Evolutionary conservation across 2,888 invertebrate genomes (phyloP).

Genomic region (Gonocerus acuteangulatus): DNA sequence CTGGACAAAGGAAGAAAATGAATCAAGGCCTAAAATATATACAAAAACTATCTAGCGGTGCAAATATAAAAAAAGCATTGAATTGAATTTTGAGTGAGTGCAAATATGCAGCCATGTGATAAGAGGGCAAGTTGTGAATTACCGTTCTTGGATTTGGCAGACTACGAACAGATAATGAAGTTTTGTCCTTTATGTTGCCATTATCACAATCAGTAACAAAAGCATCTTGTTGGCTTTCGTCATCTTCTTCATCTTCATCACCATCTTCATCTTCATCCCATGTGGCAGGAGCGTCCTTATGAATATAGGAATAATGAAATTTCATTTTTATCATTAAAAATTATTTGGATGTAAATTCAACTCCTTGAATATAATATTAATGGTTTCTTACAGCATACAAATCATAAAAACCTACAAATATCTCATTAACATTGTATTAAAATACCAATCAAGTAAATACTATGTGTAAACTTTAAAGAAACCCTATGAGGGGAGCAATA

Average conservation of each 20-base stretch:
- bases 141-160: conserved; percentile 35
- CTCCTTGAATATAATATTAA: neutral
- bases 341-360: neutral
- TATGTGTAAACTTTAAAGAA: too few species aligned
- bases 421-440: too few species aligned
- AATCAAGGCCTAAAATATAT: neutral
- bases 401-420: too few species aligned
- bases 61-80: neutral
- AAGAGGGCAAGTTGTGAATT: conserved; percentile 5
- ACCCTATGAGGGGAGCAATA: too few species aligned
- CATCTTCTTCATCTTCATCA: conserved; percentile 39
- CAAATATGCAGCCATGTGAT: neutral
- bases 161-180: conserved; percentile 31
- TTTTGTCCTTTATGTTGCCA: conserved; percentile 31
- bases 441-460: too few species aligned
- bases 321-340: neutral
- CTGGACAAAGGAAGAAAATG: neutral
- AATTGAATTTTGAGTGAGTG: neutral
- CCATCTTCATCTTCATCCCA: conserved; percentile 45
- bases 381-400: too few species aligned
- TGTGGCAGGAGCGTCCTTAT: conserved; percentile 44
- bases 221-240: conserved; percentile 32
- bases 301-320: neutral
- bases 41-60: neutral
- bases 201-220: conserved; percentile 32